Percentiles rank a stretch among this genome's conserved stretches.
Conservation (phyloP, 2,888 invertebrate species). For the Melanotus villosus region DNA sequence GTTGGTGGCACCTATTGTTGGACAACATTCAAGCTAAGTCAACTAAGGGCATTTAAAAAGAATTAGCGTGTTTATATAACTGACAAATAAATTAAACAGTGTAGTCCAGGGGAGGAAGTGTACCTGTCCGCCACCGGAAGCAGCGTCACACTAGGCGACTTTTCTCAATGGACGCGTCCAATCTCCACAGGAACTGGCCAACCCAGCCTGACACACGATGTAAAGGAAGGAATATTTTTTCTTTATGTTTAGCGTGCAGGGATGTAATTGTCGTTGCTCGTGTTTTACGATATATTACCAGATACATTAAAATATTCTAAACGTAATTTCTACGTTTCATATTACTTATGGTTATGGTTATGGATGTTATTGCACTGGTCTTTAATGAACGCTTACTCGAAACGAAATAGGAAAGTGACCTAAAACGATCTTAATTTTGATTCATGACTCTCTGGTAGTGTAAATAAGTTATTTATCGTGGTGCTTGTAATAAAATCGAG, state of each 20-base stretch:
- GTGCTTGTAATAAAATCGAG: background rate
- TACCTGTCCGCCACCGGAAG: conserved; percentile 63
- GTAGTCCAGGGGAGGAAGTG: conserved; percentile 55
- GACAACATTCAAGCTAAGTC: background rate
- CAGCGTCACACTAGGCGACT: conserved; percentile 64
- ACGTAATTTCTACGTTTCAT: background rate
- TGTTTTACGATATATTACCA: too few species aligned
- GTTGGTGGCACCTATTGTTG: background rate
- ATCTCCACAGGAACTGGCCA: conserved; percentile 65
- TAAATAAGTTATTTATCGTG: background rate
- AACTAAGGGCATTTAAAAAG: background rate
- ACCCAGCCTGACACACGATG: conserved; percentile 52
- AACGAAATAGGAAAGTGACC: background rate
- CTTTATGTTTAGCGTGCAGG: conserved; percentile 47
- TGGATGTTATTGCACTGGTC: background rate
- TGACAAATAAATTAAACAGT: conserved; percentile 44
- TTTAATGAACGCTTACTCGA: background rate
- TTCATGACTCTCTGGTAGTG: background rate
- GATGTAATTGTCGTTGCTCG: background rate
- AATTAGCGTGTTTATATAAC: background rate
- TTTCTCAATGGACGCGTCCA: conserved; percentile 64
- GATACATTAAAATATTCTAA: background rate
- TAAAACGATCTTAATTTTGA: background rate
- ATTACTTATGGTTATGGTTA: background rate
- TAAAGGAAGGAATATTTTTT: conserved; percentile 64